phyloP scores from a whole-genome alignment of 1,140 invertebrate species.

The Carposina sasakii region DNA sequence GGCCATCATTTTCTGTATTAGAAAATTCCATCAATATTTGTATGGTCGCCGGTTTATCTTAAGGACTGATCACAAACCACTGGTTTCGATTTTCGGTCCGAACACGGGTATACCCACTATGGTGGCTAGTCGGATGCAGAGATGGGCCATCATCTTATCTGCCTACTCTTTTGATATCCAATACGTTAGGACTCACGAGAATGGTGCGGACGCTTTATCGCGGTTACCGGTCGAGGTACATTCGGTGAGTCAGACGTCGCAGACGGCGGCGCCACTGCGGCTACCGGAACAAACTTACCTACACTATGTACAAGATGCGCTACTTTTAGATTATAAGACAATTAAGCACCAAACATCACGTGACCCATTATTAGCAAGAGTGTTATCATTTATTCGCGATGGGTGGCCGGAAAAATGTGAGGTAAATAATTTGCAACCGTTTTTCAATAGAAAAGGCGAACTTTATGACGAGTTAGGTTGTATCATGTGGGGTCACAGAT shows the following conservation, averaged over 20 bases:
- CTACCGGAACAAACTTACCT: not conserved
- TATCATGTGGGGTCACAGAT: not conserved
- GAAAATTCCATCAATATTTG: slow-evolving; percentile 8
- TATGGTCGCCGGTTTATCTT: not conserved
- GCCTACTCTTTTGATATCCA: not conserved
- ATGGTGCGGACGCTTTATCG: slow-evolving; percentile 2
- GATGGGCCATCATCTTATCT: not conserved
- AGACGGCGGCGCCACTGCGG: too few relatives aligned
- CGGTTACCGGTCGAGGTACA: not conserved
- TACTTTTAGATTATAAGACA: slow-evolving; percentile 2
- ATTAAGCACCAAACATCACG: not conserved
- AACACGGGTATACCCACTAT: not conserved
- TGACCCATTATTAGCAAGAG: not conserved
- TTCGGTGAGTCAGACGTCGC: not conserved
- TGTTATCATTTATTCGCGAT: not conserved
- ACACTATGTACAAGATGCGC: not conserved
- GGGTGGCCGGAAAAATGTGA: not conserved
- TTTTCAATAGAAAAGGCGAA: not conserved
- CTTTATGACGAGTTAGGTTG: not conserved
- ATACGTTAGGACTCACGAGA: not conserved
- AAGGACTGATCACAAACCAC: not conserved
- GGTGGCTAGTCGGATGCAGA: not conserved
- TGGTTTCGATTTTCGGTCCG: not conserved
- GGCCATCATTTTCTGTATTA: not conserved
- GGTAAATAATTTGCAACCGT: not conserved